Evolutionary conservation across 2,113 vertebrate species (phyloP).

Genomic region (Gorsachius goisagi): DNA sequence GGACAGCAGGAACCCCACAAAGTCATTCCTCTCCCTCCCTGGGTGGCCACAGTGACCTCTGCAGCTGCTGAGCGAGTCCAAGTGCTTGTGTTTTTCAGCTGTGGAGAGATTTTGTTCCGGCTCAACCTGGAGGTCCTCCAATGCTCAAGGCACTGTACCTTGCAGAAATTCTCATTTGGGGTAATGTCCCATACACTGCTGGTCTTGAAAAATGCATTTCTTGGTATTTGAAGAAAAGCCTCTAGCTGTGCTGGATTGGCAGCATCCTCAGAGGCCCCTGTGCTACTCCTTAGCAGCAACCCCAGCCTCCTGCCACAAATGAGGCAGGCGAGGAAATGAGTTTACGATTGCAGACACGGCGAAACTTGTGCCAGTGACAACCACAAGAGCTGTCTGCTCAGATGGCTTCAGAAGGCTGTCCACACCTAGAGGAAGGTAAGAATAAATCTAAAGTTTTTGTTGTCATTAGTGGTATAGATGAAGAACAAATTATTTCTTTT

Average conservation of each 20-base stretch:
- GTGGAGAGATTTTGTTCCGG: not conserved
- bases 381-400: not conserved
- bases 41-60: not conserved
- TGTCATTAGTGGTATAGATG: not conserved
- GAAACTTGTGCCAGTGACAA: not conserved
- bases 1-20: rapidly evolving
- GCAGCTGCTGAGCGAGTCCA: rapidly evolving
- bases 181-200: not conserved
- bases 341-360: not conserved
- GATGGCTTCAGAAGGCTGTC: not conserved
- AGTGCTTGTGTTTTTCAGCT: not conserved
- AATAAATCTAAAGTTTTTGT: not conserved
- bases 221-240: not conserved
- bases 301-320: not conserved
- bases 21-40: not conserved
- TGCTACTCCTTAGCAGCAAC: not conserved
- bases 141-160: not conserved
- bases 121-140: not conserved
- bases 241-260: not conserved
- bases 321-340: not conserved
- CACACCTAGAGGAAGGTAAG: not conserved
- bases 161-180: not conserved
- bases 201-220: slow-evolving; percentile 4
- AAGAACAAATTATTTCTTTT: not conserved
- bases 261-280: not conserved